These are phyloP conservation scores for Hydra vulgaris DNA, from an alignment of 30 jellyfish, hydroid and myxozoan species.

Conservation along the genomic window DNA sequence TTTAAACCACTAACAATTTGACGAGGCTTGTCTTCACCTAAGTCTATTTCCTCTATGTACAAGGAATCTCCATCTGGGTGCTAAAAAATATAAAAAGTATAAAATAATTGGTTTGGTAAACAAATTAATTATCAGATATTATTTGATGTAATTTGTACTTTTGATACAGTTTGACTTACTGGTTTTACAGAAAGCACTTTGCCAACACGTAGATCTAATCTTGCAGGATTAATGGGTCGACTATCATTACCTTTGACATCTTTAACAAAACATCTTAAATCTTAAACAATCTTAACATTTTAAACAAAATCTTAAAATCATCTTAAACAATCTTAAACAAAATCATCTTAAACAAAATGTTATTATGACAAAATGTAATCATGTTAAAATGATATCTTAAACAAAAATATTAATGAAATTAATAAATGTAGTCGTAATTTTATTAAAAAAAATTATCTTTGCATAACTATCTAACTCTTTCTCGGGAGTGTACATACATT, in stretches of 20 bases:
- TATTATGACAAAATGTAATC: too few species aligned
- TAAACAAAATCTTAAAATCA: too few species aligned
- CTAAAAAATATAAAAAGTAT: conserved; percentile 17
- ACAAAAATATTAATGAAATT: too few species aligned
- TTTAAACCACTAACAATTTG: conserved; percentile 86
- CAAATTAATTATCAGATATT: background rate
- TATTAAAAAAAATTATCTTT: too few species aligned
- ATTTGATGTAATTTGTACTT: too few species aligned
- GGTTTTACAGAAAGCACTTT: conserved; percentile 49
- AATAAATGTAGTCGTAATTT: too few species aligned
- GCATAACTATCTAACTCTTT: too few species aligned
- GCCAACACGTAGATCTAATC: conserved; percentile 73
- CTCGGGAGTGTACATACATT: too few species aligned
- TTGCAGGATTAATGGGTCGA: conserved; percentile 64
- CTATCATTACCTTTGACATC: conserved; percentile 36
- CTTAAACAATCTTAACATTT: background rate
- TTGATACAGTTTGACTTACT: conserved; percentile 24
- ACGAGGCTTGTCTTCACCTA: conserved; percentile 84
- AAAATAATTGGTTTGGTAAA: background rate
- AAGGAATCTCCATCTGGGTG: conserved; percentile 90
- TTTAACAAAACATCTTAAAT: background rate
- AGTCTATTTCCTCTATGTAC: conserved; percentile 77
- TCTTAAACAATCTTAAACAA: too few species aligned
- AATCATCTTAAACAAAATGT: too few species aligned
- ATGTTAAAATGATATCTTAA: too few species aligned